Conservation (phyloP, 1,140 invertebrate genomes). For the Aplysia californica region DNA sequence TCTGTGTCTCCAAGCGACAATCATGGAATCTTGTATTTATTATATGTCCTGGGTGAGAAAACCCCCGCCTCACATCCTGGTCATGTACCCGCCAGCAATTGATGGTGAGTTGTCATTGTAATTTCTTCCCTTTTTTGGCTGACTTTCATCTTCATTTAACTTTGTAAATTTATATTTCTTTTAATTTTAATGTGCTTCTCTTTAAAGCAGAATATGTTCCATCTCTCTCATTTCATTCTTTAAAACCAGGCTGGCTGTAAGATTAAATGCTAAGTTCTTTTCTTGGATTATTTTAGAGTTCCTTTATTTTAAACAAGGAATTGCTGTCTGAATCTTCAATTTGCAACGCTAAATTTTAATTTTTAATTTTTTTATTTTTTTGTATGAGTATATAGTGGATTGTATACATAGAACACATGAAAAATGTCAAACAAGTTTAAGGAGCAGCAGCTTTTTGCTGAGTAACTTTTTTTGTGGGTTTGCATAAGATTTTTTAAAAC, state of each 20-base stretch:
- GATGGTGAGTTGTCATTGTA: constrained; percentile 47
- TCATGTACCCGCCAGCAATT: constrained; percentile 61
- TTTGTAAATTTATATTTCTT: constrained; percentile 1
- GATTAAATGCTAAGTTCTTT: neutral
- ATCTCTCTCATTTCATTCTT: neutral
- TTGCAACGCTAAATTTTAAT: no score
- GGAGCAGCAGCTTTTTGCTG: neutral
- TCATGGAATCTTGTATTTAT: constrained; percentile 65
- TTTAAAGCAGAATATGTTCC: neutral
- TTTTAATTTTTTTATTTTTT: no score
- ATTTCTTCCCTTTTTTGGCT: neutral
- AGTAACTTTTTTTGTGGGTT: neutral
- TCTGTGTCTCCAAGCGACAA: constrained; percentile 62
- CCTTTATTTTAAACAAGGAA: no score
- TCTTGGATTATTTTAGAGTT: no score
- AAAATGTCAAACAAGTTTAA: neutral
- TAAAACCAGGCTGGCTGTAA: neutral
- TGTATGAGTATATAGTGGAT: no score
- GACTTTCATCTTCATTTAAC: neutral
- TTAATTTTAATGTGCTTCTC: neutral
- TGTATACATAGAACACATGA: no score
- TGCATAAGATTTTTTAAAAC: neutral
- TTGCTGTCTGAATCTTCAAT: no score
- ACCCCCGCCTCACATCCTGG: constrained; percentile 52
- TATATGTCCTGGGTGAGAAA: constrained; percentile 60